Evolutionary conservation across 2,797 vertebrate species (phyloP).

Genomic region (Sphaeramia orbicularis): DNA sequence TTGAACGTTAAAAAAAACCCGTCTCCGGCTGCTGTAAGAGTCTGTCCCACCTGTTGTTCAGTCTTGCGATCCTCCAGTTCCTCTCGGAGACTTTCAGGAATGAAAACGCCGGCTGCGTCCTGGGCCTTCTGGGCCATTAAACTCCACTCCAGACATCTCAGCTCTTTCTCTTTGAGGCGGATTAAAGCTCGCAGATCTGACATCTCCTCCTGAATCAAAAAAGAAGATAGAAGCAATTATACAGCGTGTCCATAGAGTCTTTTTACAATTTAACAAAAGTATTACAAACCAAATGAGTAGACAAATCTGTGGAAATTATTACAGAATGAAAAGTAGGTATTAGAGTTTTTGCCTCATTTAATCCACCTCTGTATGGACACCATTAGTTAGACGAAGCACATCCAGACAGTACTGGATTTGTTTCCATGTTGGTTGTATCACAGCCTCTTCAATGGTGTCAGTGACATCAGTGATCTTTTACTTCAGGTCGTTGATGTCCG

Average conservation of each 20-base stretch:
- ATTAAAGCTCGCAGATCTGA: constrained; percentile 85
- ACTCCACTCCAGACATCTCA: constrained; percentile 85
- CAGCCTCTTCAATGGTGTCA: no score
- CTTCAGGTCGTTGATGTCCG: no score
- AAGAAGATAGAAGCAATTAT: neutral
- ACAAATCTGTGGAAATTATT: no score
- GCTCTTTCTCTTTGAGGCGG: constrained; percentile 87
- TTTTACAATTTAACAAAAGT: no score
- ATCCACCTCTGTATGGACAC: no score
- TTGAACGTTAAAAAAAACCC: constrained; percentile 43
- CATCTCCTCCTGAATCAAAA: constrained; percentile 88
- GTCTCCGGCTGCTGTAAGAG: constrained; percentile 1
- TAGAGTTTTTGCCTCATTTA: no score
- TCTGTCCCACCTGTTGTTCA: constrained; percentile 77
- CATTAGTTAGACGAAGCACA: no score
- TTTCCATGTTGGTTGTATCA: no score
- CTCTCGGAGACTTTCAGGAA: constrained; percentile 80
- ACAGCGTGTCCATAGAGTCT: neutral
- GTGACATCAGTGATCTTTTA: no score
- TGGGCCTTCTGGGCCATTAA: constrained; percentile 84
- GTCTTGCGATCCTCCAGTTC: constrained; percentile 69
- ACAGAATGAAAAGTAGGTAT: no score
- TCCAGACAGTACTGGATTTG: no score
- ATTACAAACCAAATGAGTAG: no score
- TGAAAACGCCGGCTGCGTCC: constrained; percentile 81